These are phyloP conservation scores for Eueides isabella DNA, from an alignment of 1,140 invertebrate genomes.

Conservation along the genomic window DNA sequence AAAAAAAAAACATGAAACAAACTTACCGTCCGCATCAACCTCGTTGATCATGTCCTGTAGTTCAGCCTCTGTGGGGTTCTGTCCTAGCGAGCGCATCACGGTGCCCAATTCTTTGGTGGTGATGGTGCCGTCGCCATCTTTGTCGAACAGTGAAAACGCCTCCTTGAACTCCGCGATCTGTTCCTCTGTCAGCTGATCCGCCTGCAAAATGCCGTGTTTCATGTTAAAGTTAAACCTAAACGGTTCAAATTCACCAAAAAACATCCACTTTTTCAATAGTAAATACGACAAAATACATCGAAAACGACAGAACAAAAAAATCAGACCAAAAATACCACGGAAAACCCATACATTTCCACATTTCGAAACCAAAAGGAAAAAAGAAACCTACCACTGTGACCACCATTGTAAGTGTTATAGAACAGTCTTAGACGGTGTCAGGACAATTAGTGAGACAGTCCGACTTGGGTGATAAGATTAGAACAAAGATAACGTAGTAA, in stretches of 20 bases:
- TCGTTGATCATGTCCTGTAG: conserved; percentile 99
- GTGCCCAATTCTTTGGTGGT: conserved; percentile 99
- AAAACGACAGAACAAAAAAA: too few relatives aligned
- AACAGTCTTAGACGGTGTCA: conserved; percentile 43
- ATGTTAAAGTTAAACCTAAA: neutral
- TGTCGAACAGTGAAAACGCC: conserved; percentile 99
- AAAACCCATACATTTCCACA: neutral
- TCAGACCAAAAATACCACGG: neutral
- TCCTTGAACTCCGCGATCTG: conserved; percentile 99
- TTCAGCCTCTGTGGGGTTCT: conserved; percentile 99
- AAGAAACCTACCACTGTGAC: conserved; percentile 60
- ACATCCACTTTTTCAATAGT: neutral
- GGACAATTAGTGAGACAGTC: conserved; percentile 41
- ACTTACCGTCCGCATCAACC: conserved; percentile 98
- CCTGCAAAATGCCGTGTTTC: conserved; percentile 83
- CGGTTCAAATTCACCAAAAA: neutral
- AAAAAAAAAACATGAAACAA: too few relatives aligned
- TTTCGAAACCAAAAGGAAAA: neutral
- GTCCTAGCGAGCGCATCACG: conserved; percentile 98
- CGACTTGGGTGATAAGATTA: conserved; percentile 59
- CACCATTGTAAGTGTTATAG: conserved; percentile 54
- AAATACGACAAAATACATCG: neutral
- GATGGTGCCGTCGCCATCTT: conserved; percentile 99
- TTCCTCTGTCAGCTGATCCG: conserved; percentile 98
- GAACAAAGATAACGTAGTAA: conserved; percentile 52